Conservation (phyloP, 53 echinoderm and acorn worm genomes). For the Crossaster papposus region DNA sequence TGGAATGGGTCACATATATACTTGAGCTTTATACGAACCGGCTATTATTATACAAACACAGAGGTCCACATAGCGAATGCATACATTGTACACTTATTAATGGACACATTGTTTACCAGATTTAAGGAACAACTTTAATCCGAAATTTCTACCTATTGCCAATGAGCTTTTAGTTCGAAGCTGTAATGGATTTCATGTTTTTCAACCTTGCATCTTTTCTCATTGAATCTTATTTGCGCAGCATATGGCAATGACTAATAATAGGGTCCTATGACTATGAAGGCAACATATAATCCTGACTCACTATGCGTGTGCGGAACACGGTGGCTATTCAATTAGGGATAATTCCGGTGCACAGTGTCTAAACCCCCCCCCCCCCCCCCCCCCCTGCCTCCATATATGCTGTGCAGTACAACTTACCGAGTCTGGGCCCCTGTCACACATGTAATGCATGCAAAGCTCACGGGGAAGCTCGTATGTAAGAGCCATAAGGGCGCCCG, state of each 20-base stretch:
- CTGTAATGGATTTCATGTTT: no score
- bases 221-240: neutral
- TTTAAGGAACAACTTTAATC: no score
- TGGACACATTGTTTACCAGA: no score
- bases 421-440: neutral
- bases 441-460: neutral
- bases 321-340: constrained; percentile 30
- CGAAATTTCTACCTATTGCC: no score
- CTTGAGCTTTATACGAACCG: no score
- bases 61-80: no score
- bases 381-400: no score
- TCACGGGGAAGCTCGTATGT: neutral
- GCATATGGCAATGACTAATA: constrained; percentile 15
- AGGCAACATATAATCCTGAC: neutral
- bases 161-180: no score
- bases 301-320: constrained; percentile 44
- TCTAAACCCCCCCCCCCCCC: neutral
- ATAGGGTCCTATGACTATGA: no score
- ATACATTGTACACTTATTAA: no score
- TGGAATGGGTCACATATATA: no score
- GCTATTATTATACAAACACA: no score
- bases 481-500: neutral
- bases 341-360: constrained; percentile 20
- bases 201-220: neutral
- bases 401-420: neutral